These are phyloP conservation scores for Sphyrna mokarran DNA, from an alignment of 2,113 vertebrate genomes.

Conservation along the genomic window DNA sequence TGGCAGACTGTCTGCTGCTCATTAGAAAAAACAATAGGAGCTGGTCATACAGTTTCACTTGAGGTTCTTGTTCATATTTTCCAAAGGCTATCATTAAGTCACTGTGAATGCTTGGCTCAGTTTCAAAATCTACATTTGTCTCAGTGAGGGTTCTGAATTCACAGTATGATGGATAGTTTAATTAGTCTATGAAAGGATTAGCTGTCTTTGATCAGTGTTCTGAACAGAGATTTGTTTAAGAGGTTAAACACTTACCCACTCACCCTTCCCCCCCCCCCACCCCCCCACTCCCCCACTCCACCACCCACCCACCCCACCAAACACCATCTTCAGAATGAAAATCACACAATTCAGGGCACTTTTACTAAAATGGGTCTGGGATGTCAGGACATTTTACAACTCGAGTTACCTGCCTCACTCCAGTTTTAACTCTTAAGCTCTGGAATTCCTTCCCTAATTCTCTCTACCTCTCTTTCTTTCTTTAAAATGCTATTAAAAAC, in stretches of 20 bases:
- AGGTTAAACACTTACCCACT: neutral
- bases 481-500: no score
- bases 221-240: neutral
- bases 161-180: neutral
- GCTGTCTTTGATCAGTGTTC: neutral
- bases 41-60: neutral
- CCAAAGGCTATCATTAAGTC: neutral
- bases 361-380: no score
- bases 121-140: neutral
- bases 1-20: neutral
- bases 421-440: no score
- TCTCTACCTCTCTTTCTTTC: no score
- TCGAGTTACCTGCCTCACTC: no score
- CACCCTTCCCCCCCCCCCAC: no score
- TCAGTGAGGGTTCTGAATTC: neutral
- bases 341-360: no score
- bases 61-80: neutral
- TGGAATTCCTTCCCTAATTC: no score
- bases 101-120: neutral
- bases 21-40: neutral
- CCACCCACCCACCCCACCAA: no score
- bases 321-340: no score
- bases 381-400: no score
- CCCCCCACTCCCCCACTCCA: no score
- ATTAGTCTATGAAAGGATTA: neutral